These are phyloP conservation scores for Pseudomyrmex concolor DNA, from an alignment of 1,140 invertebrate species.

Conservation along the genomic window DNA sequence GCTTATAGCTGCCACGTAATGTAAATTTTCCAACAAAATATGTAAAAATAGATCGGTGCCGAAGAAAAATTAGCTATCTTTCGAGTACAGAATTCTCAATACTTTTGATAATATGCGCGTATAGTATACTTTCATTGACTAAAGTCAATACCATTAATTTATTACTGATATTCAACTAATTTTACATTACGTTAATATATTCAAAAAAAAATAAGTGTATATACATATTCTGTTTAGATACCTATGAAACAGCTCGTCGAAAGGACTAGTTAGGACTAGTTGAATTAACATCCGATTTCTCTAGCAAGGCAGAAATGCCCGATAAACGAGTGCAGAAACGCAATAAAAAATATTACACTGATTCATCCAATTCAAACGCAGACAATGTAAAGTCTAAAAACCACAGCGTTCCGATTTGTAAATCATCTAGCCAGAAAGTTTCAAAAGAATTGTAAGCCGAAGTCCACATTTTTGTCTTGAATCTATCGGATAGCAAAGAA, in stretches of 20 bases:
- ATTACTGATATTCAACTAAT: background rate
- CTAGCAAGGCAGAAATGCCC: background rate
- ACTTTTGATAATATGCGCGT: background rate
- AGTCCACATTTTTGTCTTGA: too few species aligned
- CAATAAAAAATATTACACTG: background rate
- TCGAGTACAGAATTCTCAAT: conserved; percentile 1
- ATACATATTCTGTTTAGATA: background rate
- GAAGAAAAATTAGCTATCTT: background rate
- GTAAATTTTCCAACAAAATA: background rate
- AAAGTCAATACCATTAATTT: background rate
- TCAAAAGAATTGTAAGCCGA: too few species aligned
- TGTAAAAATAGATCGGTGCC: background rate
- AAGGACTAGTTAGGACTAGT: background rate
- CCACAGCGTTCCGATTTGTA: too few species aligned
- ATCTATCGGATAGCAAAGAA: too few species aligned
- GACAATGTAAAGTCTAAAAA: too few species aligned
- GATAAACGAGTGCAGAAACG: background rate
- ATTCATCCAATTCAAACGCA: background rate
- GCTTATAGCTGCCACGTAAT: too few species aligned
- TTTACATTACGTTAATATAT: background rate
- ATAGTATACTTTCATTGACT: background rate
- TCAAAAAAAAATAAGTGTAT: background rate
- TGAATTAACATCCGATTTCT: background rate
- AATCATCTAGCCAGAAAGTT: too few species aligned
- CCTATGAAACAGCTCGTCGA: conserved; percentile 3